Evolutionary conservation across 2,113 vertebrate species (phyloP).

Genomic region (Notothenia coriiceps): DNA sequence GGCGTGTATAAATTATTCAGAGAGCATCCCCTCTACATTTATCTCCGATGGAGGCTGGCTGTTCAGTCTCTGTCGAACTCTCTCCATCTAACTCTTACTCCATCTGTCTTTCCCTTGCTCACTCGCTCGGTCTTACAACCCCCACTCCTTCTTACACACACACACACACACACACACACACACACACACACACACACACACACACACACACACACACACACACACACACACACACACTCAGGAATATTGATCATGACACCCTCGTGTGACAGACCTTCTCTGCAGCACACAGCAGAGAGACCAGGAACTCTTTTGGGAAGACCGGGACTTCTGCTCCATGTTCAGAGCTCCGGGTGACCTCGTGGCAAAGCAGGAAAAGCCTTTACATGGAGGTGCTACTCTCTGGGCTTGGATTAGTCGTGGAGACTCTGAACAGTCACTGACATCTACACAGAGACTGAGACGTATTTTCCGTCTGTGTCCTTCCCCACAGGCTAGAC

Average conservation of each 20-base stretch:
- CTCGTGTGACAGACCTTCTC: conserved; percentile 49
- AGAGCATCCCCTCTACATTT: conserved; percentile 69
- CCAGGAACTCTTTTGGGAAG: conserved; percentile 21
- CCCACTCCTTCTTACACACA: conserved; percentile 28
- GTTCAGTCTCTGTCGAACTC: conserved; percentile 65
- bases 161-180: conserved; percentile 31
- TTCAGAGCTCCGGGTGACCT: conserved; percentile 39
- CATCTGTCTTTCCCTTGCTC: conserved; percentile 64
- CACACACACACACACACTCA: background rate
- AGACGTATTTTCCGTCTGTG: conserved; percentile 46
- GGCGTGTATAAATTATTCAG: conserved; percentile 83
- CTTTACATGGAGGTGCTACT: conserved; percentile 52
- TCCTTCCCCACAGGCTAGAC: conserved; percentile 43
- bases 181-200: background rate
- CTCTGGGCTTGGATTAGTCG: conserved; percentile 48
- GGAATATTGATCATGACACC: conserved; percentile 80
- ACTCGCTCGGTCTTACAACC: conserved; percentile 28
- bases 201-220: too few species aligned
- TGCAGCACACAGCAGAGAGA: conserved; percentile 38
- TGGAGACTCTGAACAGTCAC: conserved; percentile 48
- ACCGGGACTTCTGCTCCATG: conserved; percentile 29
- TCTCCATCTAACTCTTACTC: conserved; percentile 65
- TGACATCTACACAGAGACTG: conserved; percentile 58
- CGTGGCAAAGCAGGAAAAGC: conserved; percentile 25
- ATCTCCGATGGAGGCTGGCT: conserved; percentile 72